A percentile compares a stretch with the other conserved stretches of the same genome.
Evolutionary conservation across 1,140 invertebrate genomes (phyloP).

Genomic region (Pseudomyrmex gracilis): DNA sequence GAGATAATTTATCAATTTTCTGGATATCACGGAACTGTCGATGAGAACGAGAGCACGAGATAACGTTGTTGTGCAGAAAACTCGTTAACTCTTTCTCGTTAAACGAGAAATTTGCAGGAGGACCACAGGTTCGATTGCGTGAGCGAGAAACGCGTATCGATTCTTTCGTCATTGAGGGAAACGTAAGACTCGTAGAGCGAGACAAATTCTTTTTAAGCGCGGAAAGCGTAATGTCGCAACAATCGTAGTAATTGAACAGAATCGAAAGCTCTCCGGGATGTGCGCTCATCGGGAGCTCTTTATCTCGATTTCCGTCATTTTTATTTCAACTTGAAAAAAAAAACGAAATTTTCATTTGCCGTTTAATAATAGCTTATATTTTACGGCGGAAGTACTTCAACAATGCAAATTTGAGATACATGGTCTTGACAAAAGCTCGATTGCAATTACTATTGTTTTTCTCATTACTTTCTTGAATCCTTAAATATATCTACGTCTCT

Average conservation of each 20-base stretch:
- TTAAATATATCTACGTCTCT: too few species aligned
- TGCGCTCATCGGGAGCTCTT: constrained; percentile 16
- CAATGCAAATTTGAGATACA: too few species aligned
- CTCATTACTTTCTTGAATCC: too few species aligned
- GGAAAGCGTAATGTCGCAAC: constrained; percentile 1
- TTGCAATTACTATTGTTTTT: too few species aligned
- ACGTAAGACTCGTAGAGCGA: background rate
- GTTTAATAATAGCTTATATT: too few species aligned
- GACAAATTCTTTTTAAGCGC: constrained; percentile 10
- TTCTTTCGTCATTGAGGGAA: background rate
- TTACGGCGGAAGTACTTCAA: too few species aligned
- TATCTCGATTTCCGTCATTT: constrained; percentile 15
- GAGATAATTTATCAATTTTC: constrained; percentile 23
- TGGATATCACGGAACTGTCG: background rate
- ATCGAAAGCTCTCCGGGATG: background rate
- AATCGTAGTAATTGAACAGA: constrained; percentile 4
- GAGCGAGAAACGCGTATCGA: constrained; percentile 29
- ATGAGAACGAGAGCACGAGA: constrained; percentile 30
- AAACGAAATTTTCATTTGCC: too few species aligned
- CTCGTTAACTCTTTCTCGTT: constrained; percentile 56
- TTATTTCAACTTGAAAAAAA: background rate
- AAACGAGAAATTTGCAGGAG: background rate
- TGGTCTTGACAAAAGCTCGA: too few species aligned
- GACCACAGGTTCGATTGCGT: constrained; percentile 29
- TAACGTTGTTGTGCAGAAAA: constrained; percentile 5